A percentile compares a stretch with the other conserved stretches of the same genome.
These are phyloP conservation scores for Hepsetus odoe DNA, from an alignment of 2,113 vertebrate genomes.

Conservation along the genomic window DNA sequence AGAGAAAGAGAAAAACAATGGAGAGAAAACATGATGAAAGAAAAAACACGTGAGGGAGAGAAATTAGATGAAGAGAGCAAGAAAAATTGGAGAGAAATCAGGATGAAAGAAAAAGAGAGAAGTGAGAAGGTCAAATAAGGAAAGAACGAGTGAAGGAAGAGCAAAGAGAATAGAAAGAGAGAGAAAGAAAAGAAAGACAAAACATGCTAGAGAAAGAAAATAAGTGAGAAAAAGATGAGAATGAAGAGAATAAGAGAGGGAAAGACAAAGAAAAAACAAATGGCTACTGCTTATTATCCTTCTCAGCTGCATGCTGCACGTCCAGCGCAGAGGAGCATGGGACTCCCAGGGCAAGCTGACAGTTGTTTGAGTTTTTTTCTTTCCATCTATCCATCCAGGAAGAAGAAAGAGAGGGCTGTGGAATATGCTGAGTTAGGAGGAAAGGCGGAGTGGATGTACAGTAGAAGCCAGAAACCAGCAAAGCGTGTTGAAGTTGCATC, in stretches of 20 bases:
- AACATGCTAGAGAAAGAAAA: background rate
- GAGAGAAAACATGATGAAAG: too few species aligned
- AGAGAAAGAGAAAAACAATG: too few species aligned
- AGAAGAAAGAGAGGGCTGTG: slow-evolving; percentile 48
- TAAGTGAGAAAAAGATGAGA: slow-evolving; percentile 2
- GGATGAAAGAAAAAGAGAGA: background rate
- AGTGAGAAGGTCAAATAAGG: too few species aligned
- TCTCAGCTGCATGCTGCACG: slow-evolving; percentile 46
- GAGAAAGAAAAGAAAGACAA: too few species aligned
- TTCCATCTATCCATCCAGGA: slow-evolving; percentile 62
- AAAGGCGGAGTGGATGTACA: slow-evolving; percentile 44
- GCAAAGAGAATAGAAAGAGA: too few species aligned
- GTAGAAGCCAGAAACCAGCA: slow-evolving; percentile 32
- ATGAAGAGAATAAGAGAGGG: too few species aligned
- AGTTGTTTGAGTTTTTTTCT: slow-evolving; percentile 62
- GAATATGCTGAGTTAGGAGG: slow-evolving; percentile 70
- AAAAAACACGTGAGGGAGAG: too few species aligned
- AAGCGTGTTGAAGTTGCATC: background rate
- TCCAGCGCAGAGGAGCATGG: slow-evolving; percentile 6
- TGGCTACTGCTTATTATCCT: background rate
- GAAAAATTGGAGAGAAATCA: background rate
- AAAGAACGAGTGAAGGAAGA: too few species aligned
- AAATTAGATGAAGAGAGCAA: slow-evolving; percentile 20
- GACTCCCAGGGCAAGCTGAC: slow-evolving; percentile 66
- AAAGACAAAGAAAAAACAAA: background rate